Evolutionary conservation across 2,888 invertebrate species (phyloP), one percentile per base, ranked within the genome.

Genomic region (Altica lythri): DNA sequence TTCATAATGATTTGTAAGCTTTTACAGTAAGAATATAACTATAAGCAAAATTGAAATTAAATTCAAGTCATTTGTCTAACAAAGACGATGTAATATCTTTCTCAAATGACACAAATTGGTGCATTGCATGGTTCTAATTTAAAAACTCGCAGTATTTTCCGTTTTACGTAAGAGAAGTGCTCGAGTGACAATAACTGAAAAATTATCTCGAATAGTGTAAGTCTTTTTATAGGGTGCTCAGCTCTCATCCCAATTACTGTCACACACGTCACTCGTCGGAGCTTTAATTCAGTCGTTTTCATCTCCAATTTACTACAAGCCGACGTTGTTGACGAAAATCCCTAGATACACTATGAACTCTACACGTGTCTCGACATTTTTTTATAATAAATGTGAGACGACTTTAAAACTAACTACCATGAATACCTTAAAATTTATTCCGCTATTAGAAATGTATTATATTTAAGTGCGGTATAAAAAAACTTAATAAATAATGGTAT

Each of bases 171-270:
- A 4, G 19, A 13, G 25, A 40, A 40, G 22, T 40, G 25, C 40
- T 40, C 40, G 9, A 40, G 40, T 40, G 40, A 40, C 40, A 40
- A 40, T 40, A 22, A 40, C 40, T 40, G 40, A 40, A 40, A 40
- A 22, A 40, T 40, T 40, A 40, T 40, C 40, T 40, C 22, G 12
- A 18, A 22, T 34, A 16, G 13, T 22, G 22, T 40, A 40, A n/a
- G 40, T 40, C 40, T 40, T 40, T 40, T 40, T 40, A 37, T 19
- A 6, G 14, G n/a, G 25, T 22, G 22, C 22, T 22, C 22, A 48
- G 25, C 29, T 51, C 48, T 46, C 43, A 27, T 29, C 34, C 44
- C 52, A 52, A 56, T 56, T 56, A 56, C 47, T 53, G 56, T 56
- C 52, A 56, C 52, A 56, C 44, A 56, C 40, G 42, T 53, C 56